A percentile compares a stretch with the other conserved stretches of the same genome.
These are phyloP conservation scores for Hippoglossus hippoglossus DNA, from an alignment of 2,797 vertebrate species.

Conservation along the genomic window DNA sequence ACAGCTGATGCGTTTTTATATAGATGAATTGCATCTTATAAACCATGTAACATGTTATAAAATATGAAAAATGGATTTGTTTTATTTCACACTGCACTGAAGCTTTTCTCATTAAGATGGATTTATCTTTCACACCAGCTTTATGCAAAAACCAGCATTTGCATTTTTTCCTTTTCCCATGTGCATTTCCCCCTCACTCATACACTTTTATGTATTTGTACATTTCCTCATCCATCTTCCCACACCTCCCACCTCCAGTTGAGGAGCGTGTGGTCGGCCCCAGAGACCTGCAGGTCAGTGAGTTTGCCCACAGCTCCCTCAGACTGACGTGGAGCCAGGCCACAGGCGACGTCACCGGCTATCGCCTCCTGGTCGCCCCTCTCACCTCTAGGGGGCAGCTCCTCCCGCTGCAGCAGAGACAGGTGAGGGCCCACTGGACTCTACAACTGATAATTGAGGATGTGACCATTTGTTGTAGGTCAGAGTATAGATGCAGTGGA, in stretches of 20 bases:
- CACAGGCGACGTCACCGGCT: slow-evolving; percentile 86
- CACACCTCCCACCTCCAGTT: slow-evolving; percentile 58
- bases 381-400: slow-evolving; percentile 71
- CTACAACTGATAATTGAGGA: background rate
- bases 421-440: slow-evolving; percentile 77
- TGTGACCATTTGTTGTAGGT: background rate
- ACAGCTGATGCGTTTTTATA: slow-evolving; percentile 25
- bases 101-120: slow-evolving; percentile 21
- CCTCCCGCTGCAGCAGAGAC: slow-evolving; percentile 68
- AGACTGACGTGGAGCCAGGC: slow-evolving; percentile 88
- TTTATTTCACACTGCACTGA: slow-evolving; percentile 15
- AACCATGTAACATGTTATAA: slow-evolving; percentile 10
- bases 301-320: slow-evolving; percentile 85
- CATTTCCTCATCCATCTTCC: background rate
- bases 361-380: slow-evolving; percentile 82
- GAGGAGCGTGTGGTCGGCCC: slow-evolving; percentile 83
- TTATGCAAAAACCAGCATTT: slow-evolving; percentile 1
- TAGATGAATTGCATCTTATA: slow-evolving; percentile 13
- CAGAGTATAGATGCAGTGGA: background rate
- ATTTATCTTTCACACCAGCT: slow-evolving; percentile 19
- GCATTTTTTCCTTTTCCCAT: background rate
- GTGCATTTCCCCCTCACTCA: background rate
- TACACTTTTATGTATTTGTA: background rate
- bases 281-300: slow-evolving; percentile 85
- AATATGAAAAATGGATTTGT: slow-evolving; percentile 14